Base-by-base conservation (phyloP, 2,113 vertebrate species). In the Percopsis transmontana region DNA sequence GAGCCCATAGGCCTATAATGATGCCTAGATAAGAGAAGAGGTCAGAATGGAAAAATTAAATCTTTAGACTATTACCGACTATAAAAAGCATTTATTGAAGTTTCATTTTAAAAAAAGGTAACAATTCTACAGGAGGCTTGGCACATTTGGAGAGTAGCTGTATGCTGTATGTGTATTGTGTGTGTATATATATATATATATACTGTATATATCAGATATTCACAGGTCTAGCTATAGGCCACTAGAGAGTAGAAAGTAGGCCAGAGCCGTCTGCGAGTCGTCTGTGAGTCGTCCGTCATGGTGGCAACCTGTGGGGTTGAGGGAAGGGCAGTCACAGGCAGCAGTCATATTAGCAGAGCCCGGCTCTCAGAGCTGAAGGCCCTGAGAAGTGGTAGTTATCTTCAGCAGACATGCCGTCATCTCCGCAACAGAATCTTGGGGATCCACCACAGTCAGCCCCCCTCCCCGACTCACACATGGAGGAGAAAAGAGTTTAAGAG, bases 171-270 rank as follows among this genome's bases (percentile, higher is more conserved):
- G n/a, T n/a, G n/a, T n/a, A n/a, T n/a, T n/a, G n/a, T n/a, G n/a
- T n/a, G n/a, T n/a, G n/a, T n/a, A n/a, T n/a, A n/a, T n/a, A n/a
- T n/a, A n/a, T n/a, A n/a, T n/a, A n/a, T n/a, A n/a, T n/a, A n/a
- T n/a, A n/a, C n/a, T n/a, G 5, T 33, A 7, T 33, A 58, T 76
- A 76, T 83, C 45, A 80, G 78, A 77, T 70, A 79, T 82, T 85
- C 78, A 80, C 71, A 62, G 63, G 68, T 47, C n/a, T 47, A 47
- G 59, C 56, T 1, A 2, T 40, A 64, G 42, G 42, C 42, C 15
- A 4, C 8, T 47, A 60, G 68, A 71, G 69, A 62, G 21, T 18
- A 57, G 74, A 67, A 77, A 77, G 51, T 52, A 38, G 19, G 68
- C 39, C 14, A 47, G 48, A 47, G 48, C 27, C 27, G 5, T 62